A percentile compares a stretch with the other conserved stretches of the same genome.
phyloP scores from a whole-genome alignment of 2,113 vertebrate species.

The Mesembrinibis cayennensis region DNA sequence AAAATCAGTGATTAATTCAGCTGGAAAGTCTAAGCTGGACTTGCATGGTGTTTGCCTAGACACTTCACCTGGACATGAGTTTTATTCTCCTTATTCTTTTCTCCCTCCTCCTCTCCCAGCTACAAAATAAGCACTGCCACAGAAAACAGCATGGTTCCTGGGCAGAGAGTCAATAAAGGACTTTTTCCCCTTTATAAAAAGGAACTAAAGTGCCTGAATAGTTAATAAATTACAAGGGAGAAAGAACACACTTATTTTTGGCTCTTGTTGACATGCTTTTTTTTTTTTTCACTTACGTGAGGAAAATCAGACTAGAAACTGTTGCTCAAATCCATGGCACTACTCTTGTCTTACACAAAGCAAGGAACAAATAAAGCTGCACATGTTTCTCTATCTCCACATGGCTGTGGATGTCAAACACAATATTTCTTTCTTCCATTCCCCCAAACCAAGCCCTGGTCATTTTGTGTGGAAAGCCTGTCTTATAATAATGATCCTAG shows the following conservation, averaged over 20 bases:
- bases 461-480: background rate
- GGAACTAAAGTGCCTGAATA: background rate
- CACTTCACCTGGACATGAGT: accelerated
- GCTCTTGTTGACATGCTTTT: background rate
- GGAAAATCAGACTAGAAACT: background rate
- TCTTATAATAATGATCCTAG: background rate
- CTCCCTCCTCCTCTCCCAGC: background rate
- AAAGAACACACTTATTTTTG: background rate
- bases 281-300: background rate
- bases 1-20: background rate
- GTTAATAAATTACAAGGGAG: background rate
- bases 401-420: background rate
- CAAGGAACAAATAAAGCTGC: background rate
- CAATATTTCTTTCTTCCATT: background rate
- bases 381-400: background rate
- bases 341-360: background rate
- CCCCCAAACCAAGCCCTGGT: background rate
- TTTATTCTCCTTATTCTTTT: background rate
- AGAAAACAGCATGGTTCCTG: background rate
- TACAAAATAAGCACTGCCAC: background rate
- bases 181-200: background rate
- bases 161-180: background rate
- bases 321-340: background rate
- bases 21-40: background rate
- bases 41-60: background rate